Evolutionary conservation across 2,888 invertebrate species (phyloP).

Genomic region (Lasioglossum figueresi): DNA sequence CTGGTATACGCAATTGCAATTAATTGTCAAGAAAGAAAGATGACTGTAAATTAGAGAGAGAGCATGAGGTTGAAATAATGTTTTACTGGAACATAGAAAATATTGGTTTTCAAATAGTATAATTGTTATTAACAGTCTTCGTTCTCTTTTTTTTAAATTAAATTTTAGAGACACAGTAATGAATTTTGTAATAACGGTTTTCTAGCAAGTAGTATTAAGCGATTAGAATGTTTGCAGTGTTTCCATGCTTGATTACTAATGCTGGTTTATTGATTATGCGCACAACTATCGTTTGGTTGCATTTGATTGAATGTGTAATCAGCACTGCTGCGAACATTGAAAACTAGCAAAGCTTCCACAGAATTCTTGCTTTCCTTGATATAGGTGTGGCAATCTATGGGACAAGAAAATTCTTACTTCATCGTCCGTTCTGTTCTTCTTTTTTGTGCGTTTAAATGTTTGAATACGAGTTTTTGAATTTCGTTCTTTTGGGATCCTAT

Average conservation of each 20-base stretch:
- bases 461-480: background rate
- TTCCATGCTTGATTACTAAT: constrained; percentile 17
- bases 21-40: constrained; percentile 7
- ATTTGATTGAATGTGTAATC: constrained; percentile 7
- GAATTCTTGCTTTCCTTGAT: constrained; percentile 26
- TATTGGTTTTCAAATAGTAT: constrained; percentile 5
- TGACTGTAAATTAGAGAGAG: background rate
- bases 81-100: background rate
- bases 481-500: background rate
- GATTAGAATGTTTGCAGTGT: constrained; percentile 19
- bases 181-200: constrained; percentile 17
- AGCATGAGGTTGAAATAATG: constrained; percentile 7
- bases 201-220: constrained; percentile 30
- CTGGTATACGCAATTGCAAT: background rate
- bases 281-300: constrained; percentile 42
- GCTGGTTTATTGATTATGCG: constrained; percentile 19
- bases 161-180: background rate
- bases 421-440: background rate
- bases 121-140: background rate
- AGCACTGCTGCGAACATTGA: background rate
- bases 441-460: background rate
- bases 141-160: background rate
- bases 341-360: constrained; percentile 14
- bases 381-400: background rate
- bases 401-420: constrained; percentile 16